phyloP scores from a whole-genome alignment of 2,797 vertebrate genomes.

The Brotula barbata region DNA sequence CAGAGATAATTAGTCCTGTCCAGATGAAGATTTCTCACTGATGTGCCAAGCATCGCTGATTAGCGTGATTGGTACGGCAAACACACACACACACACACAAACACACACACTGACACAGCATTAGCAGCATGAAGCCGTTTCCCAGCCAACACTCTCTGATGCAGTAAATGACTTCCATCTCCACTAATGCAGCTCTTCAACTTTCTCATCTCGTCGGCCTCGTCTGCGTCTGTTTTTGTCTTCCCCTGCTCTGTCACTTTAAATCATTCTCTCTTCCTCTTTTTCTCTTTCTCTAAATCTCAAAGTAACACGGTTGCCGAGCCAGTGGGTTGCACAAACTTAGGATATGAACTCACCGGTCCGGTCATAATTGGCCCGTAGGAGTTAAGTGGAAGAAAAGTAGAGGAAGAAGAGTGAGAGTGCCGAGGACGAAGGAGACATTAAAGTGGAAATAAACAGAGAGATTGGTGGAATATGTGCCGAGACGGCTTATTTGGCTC shows the following conservation, averaged over 20 bases:
- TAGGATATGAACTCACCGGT: conserved; percentile 21
- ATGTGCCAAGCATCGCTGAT: conserved; percentile 37
- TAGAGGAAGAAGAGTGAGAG: conserved; percentile 5
- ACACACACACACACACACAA: conserved; percentile 9
- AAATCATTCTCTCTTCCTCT: neutral
- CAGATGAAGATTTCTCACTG: conserved; percentile 44
- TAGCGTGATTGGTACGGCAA: conserved; percentile 22
- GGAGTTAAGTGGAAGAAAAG: neutral
- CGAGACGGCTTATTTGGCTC: neutral
- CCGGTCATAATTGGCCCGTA: conserved; percentile 19
- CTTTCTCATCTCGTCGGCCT: conserved; percentile 43
- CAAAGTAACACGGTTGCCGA: neutral
- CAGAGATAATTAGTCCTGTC: conserved; percentile 50
- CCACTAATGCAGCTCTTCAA: conserved; percentile 41
- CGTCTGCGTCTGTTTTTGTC: conserved; percentile 39
- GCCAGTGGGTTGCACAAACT: conserved; percentile 7
- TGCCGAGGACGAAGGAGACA: neutral
- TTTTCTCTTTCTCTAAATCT: neutral
- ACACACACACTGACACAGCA: conserved; percentile 9
- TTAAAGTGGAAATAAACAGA: conserved; percentile 1
- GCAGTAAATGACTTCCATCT: conserved; percentile 57
- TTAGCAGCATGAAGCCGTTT: conserved; percentile 29
- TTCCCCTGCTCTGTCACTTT: conserved; percentile 25
- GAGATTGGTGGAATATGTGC: neutral
- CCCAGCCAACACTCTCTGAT: conserved; percentile 39